Percentiles rank a stretch among this genome's conserved stretches.
These are phyloP conservation scores for Nemotelus nigrinus DNA, from an alignment of 2,888 invertebrate genomes.

Conservation along the genomic window DNA sequence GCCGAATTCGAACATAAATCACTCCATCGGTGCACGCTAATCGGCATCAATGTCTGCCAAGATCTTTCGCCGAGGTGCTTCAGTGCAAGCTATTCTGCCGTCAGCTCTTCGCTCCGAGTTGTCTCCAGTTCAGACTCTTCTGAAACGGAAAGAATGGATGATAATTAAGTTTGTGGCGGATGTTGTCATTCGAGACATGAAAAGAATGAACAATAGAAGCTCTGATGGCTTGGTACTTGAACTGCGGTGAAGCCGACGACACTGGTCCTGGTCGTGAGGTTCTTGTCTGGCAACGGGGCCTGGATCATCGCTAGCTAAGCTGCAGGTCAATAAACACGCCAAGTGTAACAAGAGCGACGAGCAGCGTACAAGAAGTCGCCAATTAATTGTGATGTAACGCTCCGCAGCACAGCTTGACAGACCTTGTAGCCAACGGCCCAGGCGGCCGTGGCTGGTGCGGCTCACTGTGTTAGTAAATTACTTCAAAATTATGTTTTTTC, in stretches of 20 bases:
- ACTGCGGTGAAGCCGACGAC: background rate
- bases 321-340: background rate
- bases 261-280: background rate
- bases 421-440: background rate
- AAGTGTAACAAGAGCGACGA: constrained; percentile 1
- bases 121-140: too few relatives aligned
- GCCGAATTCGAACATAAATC: constrained; percentile 1
- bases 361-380: constrained; percentile 6
- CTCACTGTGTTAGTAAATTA: constrained; percentile 37
- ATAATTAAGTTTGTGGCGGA: background rate
- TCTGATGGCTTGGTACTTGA: background rate
- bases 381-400: constrained; percentile 39
- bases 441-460: background rate
- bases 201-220: constrained; percentile 4
- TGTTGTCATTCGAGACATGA: constrained; percentile 5
- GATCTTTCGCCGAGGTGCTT: background rate
- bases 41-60: background rate
- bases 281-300: background rate
- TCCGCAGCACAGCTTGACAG: constrained; percentile 17
- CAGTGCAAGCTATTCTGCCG: background rate
- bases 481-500: constrained; percentile 26
- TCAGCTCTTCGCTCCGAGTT: background rate
- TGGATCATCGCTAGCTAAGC: background rate
- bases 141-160: background rate
- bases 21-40: background rate